Percentiles rank a stretch among this genome's conserved stretches.
Conservation (phyloP, 2,888 invertebrate genomes). For the Altica lythri region DNA sequence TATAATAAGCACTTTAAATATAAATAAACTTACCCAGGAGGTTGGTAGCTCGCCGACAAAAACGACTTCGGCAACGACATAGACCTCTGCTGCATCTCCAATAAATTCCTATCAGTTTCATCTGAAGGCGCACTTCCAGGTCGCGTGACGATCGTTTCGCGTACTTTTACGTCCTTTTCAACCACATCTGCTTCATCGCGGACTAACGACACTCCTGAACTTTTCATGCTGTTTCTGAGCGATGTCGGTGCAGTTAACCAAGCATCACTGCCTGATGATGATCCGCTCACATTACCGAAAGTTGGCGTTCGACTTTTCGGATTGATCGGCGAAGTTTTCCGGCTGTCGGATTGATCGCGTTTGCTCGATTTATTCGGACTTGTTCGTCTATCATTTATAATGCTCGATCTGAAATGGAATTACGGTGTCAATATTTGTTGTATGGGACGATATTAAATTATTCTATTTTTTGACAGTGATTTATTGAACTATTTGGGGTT, state of each 20-base stretch:
- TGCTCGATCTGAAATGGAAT: conserved; percentile 6
- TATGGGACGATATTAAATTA: too few species aligned
- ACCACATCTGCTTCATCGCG: conserved; percentile 57
- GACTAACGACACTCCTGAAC: conserved; percentile 61
- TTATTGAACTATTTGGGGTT: too few species aligned
- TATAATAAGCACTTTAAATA: neutral
- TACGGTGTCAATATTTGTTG: too few species aligned
- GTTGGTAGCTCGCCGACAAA: conserved; percentile 52
- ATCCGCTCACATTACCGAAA: conserved; percentile 43
- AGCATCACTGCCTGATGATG: conserved; percentile 62
- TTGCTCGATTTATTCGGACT: conserved; percentile 42
- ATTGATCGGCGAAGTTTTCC: conserved; percentile 43
- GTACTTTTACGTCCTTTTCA: conserved; percentile 43
- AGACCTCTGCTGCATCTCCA: conserved; percentile 59
- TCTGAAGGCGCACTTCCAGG: conserved; percentile 63
- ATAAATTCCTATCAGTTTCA: conserved; percentile 41
- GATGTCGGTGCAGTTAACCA: conserved; percentile 61
- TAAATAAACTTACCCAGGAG: conserved; percentile 17
- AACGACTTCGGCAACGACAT: conserved; percentile 62
- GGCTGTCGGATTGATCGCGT: conserved; percentile 33
- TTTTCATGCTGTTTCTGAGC: conserved; percentile 56
- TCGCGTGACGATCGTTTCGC: conserved; percentile 57
- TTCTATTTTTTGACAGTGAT: too few species aligned
- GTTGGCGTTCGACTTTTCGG: conserved; percentile 33
- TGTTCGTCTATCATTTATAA: conserved; percentile 32